phyloP scores from a whole-genome alignment of 2,888 invertebrate species.

The Blera fallax region DNA sequence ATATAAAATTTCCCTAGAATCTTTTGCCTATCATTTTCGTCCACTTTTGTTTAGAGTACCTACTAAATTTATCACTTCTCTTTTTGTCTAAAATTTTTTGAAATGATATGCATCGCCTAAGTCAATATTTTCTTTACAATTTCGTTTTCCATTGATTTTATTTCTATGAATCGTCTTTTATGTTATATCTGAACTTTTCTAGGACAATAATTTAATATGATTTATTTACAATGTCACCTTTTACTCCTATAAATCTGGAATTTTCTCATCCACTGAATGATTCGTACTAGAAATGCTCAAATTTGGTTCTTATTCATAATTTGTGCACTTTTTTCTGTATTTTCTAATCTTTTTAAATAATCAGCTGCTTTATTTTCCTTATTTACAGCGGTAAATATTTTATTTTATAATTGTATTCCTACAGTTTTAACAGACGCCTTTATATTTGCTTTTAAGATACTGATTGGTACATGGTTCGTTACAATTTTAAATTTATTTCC shows the following conservation, averaged over 20 bases:
- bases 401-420: constrained; percentile 51
- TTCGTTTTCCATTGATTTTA: constrained; percentile 24
- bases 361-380: constrained; percentile 54
- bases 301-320: constrained; percentile 40
- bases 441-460: constrained; percentile 59
- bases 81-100: too few relatives aligned
- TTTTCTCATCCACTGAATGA: not conserved
- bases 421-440: constrained; percentile 53
- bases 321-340: constrained; percentile 31
- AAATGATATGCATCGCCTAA: constrained; percentile 47
- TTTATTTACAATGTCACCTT: constrained; percentile 27
- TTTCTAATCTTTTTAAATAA: constrained; percentile 42
- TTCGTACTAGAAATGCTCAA: constrained; percentile 25
- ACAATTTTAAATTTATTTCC: too few relatives aligned
- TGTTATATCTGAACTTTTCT: constrained; percentile 23
- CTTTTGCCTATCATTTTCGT: too few relatives aligned
- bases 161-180: constrained; percentile 42
- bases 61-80: too few relatives aligned
- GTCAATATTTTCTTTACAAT: constrained; percentile 27
- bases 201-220: constrained; percentile 60
- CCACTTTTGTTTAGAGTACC: too few relatives aligned
- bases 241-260: not conserved
- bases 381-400: constrained; percentile 29
- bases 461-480: constrained; percentile 9
- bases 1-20: too few relatives aligned